These are phyloP conservation scores for Bombus impatiens DNA, from an alignment of 1,140 invertebrate species.

Conservation along the genomic window DNA sequence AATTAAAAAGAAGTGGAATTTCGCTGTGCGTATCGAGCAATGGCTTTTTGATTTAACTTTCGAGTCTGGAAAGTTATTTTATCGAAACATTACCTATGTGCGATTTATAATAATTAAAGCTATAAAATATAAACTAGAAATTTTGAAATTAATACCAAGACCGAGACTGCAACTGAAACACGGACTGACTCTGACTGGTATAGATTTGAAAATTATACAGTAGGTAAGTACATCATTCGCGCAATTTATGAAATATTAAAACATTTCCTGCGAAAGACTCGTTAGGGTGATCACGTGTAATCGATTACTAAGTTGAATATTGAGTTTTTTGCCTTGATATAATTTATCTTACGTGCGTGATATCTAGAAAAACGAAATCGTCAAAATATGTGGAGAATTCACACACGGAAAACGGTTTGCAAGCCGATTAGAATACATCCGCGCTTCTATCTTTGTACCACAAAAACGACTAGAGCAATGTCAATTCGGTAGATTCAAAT, in stretches of 20 bases:
- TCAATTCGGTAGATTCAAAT: constrained; percentile 50
- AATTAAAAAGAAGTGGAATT: no score
- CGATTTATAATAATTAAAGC: background rate
- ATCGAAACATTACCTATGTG: background rate
- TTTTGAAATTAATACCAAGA: background rate
- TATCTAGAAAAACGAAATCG: background rate
- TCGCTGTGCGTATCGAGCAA: no score
- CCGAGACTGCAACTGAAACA: background rate
- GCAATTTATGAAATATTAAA: background rate
- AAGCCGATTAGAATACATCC: background rate
- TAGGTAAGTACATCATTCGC: background rate
- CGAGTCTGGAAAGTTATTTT: no score
- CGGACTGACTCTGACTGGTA: background rate
- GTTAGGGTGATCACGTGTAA: background rate
- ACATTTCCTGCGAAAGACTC: background rate
- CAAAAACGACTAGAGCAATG: constrained; percentile 45
- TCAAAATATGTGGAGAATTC: background rate
- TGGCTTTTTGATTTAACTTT: no score
- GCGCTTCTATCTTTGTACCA: constrained; percentile 16
- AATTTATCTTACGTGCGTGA: background rate
- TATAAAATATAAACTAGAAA: background rate
- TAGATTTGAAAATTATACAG: background rate
- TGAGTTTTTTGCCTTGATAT: background rate
- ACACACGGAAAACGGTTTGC: background rate
- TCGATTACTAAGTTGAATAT: background rate